Conservation (phyloP, 2,888 invertebrate genomes). For the Heliconius ethilla region DNA sequence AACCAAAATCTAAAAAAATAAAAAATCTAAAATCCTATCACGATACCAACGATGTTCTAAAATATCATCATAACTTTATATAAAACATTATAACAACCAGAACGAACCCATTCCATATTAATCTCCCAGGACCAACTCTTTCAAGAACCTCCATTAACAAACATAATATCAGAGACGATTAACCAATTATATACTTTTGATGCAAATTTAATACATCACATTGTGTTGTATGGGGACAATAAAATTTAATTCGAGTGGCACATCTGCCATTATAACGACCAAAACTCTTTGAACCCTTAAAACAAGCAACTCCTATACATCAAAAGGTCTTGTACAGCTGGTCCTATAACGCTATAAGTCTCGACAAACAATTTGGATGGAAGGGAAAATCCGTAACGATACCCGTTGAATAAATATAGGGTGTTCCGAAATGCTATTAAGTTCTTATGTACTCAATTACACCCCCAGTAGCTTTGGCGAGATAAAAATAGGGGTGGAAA, state of each 20-base stretch:
- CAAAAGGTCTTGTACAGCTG: conserved; percentile 54
- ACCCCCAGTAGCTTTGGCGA: conserved; percentile 68
- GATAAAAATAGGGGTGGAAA: conserved; percentile 45
- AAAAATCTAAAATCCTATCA: background rate
- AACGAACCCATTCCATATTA: background rate
- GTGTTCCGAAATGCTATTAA: conserved; percentile 79
- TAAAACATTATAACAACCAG: background rate
- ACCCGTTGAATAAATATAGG: conserved; percentile 76
- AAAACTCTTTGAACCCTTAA: conserved; percentile 55
- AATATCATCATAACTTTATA: conserved; percentile 9
- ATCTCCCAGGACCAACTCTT: conserved; percentile 24
- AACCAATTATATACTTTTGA: conserved; percentile 73
- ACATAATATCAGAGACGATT: conserved; percentile 54
- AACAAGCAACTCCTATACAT: conserved; percentile 45
- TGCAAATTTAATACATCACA: conserved; percentile 71
- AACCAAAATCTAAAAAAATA: background rate
- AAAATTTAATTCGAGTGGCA: conserved; percentile 62
- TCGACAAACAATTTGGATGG: conserved; percentile 75
- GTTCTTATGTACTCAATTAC: conserved; percentile 80
- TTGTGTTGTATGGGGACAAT: conserved; percentile 59
- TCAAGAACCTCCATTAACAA: conserved; percentile 41
- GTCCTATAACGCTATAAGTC: conserved; percentile 68
- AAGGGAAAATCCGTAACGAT: conserved; percentile 61
- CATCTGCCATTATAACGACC: conserved; percentile 62
- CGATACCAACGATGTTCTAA: background rate